A percentile compares a stretch with the other conserved stretches of the same genome.
Conservation (phyloP, 2,797 vertebrate species). For the Eulemur albifrons region DNA sequence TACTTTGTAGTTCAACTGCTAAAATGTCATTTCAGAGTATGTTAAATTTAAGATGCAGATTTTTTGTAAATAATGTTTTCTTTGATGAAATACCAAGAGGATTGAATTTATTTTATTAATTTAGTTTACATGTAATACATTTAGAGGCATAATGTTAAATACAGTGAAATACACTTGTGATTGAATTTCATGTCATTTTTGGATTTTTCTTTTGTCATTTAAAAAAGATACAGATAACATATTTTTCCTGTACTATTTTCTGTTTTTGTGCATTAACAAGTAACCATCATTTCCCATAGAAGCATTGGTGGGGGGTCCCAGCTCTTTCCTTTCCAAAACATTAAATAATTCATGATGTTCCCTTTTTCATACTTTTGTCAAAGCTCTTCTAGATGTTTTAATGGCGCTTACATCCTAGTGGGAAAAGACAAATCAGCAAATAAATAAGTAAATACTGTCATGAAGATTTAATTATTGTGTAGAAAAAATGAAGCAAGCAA, state of each 20-base stretch:
- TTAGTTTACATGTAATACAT: slow-evolving; percentile 42
- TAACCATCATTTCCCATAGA: background rate
- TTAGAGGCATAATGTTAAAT: slow-evolving; percentile 27
- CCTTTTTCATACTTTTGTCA: background rate
- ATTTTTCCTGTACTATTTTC: background rate
- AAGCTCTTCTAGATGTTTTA: background rate
- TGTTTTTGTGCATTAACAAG: background rate
- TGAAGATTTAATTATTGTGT: slow-evolving; percentile 28
- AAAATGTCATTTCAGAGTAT: background rate
- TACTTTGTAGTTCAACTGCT: slow-evolving; percentile 20
- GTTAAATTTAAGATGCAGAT: background rate
- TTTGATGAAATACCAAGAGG: slow-evolving; percentile 35
- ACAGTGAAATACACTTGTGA: background rate
- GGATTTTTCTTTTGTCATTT: background rate
- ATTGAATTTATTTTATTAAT: slow-evolving; percentile 55
- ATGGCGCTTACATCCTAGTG: background rate
- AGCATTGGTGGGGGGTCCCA: background rate
- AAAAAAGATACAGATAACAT: slow-evolving; percentile 13
- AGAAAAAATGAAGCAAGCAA: background rate
- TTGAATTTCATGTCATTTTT: slow-evolving; percentile 35
- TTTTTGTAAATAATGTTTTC: slow-evolving; percentile 47
- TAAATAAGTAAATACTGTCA: background rate
- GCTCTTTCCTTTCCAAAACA: background rate
- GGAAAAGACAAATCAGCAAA: background rate
- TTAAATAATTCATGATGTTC: slow-evolving; percentile 30